Conservation (phyloP, 2,797 vertebrate species). For the Enteromius fasciolatus region DNA sequence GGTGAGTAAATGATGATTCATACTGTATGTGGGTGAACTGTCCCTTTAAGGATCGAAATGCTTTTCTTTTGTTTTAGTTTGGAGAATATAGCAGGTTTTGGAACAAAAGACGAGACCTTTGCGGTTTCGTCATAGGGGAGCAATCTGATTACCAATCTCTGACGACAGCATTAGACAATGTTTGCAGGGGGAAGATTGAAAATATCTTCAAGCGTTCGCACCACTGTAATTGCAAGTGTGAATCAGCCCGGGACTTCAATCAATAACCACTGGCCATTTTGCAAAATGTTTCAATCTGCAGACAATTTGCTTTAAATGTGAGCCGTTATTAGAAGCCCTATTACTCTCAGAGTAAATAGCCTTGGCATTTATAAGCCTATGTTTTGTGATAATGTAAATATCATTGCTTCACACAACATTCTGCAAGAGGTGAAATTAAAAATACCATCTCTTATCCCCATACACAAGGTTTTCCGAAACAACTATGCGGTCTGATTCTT, state of each 20-base stretch:
- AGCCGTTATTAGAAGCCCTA: conserved; percentile 31
- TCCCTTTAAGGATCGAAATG: background rate
- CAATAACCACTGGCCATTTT: conserved; percentile 59
- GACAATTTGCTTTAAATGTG: conserved; percentile 52
- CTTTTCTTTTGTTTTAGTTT: background rate
- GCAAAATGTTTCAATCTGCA: conserved; percentile 52
- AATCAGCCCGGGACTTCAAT: conserved; percentile 54
- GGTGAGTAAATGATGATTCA: background rate
- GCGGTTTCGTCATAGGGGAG: background rate
- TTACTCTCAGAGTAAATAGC: conserved; percentile 45
- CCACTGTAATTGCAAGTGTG: conserved; percentile 55
- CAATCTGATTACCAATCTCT: conserved; percentile 37
- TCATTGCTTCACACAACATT: conserved; percentile 36
- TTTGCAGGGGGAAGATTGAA: conserved; percentile 54
- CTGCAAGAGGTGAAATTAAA: conserved; percentile 19
- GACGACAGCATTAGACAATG: conserved; percentile 39
- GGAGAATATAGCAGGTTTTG: background rate
- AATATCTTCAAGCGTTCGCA: conserved; percentile 46
- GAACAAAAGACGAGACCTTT: conserved; percentile 29
- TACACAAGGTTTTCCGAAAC: background rate
- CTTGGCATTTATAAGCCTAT: conserved; percentile 41
- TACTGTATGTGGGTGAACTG: background rate
- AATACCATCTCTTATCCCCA: background rate
- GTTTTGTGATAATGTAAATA: conserved; percentile 47
- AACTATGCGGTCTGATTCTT: conserved; percentile 40